These are phyloP conservation scores for Galemys pyrenaicus DNA, from an alignment of 2,113 vertebrate genomes.

Conservation along the genomic window DNA sequence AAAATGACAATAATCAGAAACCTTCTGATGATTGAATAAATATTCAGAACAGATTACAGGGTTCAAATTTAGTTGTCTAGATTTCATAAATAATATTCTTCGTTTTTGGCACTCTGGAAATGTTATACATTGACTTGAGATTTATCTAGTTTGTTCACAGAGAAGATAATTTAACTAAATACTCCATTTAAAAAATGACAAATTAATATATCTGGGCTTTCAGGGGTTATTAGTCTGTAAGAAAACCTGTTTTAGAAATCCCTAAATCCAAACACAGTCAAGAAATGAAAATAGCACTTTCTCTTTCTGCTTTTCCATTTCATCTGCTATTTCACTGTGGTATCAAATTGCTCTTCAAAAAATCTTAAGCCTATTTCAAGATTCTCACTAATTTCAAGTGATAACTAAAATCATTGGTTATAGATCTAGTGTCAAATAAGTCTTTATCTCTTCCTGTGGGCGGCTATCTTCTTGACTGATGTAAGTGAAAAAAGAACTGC, in stretches of 20 bases:
- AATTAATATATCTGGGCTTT: conserved; percentile 52
- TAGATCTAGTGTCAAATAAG: conserved; percentile 82
- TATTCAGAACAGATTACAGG: conserved; percentile 32
- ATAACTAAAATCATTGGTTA: conserved; percentile 81
- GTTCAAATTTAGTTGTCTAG: conserved; percentile 34
- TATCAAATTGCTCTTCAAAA: conserved; percentile 73
- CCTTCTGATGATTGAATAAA: conserved; percentile 45
- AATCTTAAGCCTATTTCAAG: conserved; percentile 72
- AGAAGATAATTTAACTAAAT: conserved; percentile 67
- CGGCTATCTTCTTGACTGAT: conserved; percentile 78
- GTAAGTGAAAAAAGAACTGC: conserved; percentile 77
- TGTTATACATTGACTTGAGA: conserved; percentile 41
- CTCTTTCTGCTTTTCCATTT: conserved; percentile 59
- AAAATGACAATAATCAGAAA: conserved; percentile 25
- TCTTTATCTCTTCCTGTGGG: conserved; percentile 81
- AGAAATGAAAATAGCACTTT: conserved; percentile 57
- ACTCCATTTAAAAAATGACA: conserved; percentile 43
- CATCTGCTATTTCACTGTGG: conserved; percentile 56
- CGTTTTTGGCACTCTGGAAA: not conserved
- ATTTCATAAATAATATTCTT: conserved; percentile 56
- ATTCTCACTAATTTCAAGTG: conserved; percentile 81
- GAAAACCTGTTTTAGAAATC: conserved; percentile 63
- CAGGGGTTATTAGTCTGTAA: conserved; percentile 37
- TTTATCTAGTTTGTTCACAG: conserved; percentile 54
- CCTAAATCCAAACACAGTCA: conserved; percentile 56